These are phyloP conservation scores for Monopterus albus DNA, from an alignment of 2,113 vertebrate species.

Conservation along the genomic window DNA sequence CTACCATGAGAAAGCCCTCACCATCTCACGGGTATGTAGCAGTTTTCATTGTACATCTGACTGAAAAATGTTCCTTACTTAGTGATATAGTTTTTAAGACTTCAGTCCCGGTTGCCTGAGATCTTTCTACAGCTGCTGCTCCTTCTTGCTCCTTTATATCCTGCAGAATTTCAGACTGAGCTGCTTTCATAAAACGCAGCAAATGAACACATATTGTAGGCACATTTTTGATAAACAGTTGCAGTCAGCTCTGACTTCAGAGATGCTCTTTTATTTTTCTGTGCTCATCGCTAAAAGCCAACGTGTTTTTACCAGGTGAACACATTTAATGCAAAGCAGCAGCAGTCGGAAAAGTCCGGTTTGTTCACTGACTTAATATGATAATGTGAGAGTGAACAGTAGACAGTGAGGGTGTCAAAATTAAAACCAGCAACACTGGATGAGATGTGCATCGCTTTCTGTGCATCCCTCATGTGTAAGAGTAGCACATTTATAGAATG, in stretches of 20 bases:
- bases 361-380: not conserved
- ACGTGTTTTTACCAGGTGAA: not conserved
- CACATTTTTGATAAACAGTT: not conserved
- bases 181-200: not conserved
- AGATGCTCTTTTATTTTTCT: not conserved
- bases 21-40: slow-evolving; percentile 86
- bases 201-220: not conserved
- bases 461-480: not conserved
- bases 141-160: not conserved
- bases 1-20: slow-evolving; percentile 92
- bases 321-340: not conserved
- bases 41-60: not conserved
- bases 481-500: no score
- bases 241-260: not conserved
- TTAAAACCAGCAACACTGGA: not conserved
- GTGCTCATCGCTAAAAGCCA: not conserved
- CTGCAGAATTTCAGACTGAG: not conserved
- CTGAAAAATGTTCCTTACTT: not conserved
- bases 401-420: not conserved
- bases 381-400: not conserved
- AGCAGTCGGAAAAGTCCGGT: not conserved
- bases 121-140: not conserved
- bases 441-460: not conserved
- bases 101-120: not conserved
- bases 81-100: not conserved